A percentile compares a stretch with the other conserved stretches of the same genome.
These are phyloP conservation scores for Pseudobourletiella spinata DNA, from an alignment of 1,140 invertebrate species.

Conservation along the genomic window DNA sequence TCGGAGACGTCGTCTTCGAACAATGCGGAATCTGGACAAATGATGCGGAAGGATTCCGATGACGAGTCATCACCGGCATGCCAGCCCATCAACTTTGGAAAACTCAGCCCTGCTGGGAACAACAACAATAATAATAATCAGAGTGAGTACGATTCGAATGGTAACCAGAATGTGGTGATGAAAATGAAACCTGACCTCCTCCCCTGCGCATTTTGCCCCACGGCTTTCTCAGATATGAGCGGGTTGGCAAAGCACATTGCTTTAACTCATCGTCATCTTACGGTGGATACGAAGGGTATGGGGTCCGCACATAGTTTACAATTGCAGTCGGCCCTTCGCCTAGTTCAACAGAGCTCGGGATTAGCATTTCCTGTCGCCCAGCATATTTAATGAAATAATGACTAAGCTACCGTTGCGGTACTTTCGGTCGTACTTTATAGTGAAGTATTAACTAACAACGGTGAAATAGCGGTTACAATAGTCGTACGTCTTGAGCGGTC, in stretches of 20 bases:
- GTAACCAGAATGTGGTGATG: not conserved
- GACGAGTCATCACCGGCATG: too few relatives aligned
- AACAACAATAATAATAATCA: not conserved
- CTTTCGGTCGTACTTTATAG: too few relatives aligned
- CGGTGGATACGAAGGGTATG: not conserved
- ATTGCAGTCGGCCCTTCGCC: not conserved
- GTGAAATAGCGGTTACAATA: too few relatives aligned
- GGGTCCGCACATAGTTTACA: not conserved
- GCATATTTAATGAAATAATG: not conserved
- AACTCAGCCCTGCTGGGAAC: too few relatives aligned
- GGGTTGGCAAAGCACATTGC: not conserved
- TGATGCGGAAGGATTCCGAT: not conserved
- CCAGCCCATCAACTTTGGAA: too few relatives aligned
- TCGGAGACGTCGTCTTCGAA: not conserved
- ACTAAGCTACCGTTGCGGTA: too few relatives aligned
- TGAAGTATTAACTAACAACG: too few relatives aligned
- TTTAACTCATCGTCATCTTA: not conserved
- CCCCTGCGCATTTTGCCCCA: conserved; percentile 11
- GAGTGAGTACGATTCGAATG: not conserved
- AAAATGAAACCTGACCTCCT: not conserved
- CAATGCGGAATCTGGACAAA: not conserved
- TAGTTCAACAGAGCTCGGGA: not conserved
- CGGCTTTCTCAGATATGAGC: not conserved
- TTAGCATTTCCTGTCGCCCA: not conserved
- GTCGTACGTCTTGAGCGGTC: too few relatives aligned